Conservation (phyloP, 64 coral and sea anemone genomes). For the Platygyra sinensis region DNA sequence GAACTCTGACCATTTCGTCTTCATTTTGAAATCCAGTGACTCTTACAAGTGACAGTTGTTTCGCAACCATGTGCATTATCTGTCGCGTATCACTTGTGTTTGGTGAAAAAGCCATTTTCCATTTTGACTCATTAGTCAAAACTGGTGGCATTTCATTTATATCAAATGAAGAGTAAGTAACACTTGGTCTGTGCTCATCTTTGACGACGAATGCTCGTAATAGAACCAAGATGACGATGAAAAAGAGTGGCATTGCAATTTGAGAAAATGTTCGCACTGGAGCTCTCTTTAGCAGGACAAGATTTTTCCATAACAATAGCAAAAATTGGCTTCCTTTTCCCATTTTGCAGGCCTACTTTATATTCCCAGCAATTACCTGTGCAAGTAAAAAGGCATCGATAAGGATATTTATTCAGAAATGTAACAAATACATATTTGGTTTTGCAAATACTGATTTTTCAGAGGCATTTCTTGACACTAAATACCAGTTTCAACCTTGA, state of each 20-base stretch:
- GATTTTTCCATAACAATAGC: slow-evolving; percentile 91
- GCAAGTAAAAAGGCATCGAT: background rate
- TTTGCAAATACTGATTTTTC: too few relatives aligned
- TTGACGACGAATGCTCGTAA: slow-evolving; percentile 72
- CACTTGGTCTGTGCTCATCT: slow-evolving; percentile 30
- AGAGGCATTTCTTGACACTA: background rate
- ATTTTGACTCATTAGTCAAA: slow-evolving; percentile 1
- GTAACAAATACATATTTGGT: too few relatives aligned
- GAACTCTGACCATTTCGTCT: slow-evolving; percentile 77
- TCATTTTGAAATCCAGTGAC: slow-evolving; percentile 52
- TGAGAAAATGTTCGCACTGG: slow-evolving; percentile 84
- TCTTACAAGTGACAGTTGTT: background rate
- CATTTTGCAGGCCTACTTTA: slow-evolving; percentile 53
- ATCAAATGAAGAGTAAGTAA: slow-evolving; percentile 65
- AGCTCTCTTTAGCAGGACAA: slow-evolving; percentile 68
- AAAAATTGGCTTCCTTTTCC: slow-evolving; percentile 75
- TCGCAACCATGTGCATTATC: slow-evolving; percentile 11
- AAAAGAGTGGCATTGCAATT: slow-evolving; percentile 83
- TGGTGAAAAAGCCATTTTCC: slow-evolving; percentile 61
- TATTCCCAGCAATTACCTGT: background rate
- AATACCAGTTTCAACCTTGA: background rate
- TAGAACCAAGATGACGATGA: slow-evolving; percentile 76
- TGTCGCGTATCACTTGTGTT: slow-evolving; percentile 56
- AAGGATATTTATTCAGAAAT: background rate
- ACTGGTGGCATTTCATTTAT: slow-evolving; percentile 42